A percentile compares a stretch with the other conserved stretches of the same genome.
These are phyloP conservation scores for Campylomormyrus tamandua DNA, from an alignment of 2,113 vertebrate species.

Conservation along the genomic window DNA sequence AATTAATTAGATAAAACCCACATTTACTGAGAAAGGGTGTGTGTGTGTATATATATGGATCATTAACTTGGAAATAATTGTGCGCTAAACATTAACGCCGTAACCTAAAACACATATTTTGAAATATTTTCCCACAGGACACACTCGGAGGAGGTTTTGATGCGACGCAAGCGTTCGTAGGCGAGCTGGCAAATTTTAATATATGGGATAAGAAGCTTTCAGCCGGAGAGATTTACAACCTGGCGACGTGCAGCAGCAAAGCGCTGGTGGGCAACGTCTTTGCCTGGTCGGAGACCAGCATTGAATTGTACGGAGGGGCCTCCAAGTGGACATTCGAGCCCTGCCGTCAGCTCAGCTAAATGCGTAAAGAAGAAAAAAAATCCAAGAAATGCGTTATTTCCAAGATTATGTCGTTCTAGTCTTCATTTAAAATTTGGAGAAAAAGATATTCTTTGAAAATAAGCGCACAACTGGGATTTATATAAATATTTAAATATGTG, in stretches of 20 bases:
- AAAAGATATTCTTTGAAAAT: slow-evolving; percentile 46
- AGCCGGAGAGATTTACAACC: slow-evolving; percentile 76
- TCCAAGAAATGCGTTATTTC: slow-evolving; percentile 39
- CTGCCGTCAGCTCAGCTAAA: slow-evolving; percentile 88
- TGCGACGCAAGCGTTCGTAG: slow-evolving; percentile 88
- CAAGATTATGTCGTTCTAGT: slow-evolving; percentile 58
- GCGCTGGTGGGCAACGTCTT: slow-evolving; percentile 81
- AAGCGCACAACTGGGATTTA: slow-evolving; percentile 59
- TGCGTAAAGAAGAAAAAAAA: slow-evolving; percentile 33
- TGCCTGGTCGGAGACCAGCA: slow-evolving; percentile 83
- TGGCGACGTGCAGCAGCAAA: slow-evolving; percentile 89
- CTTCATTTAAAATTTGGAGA: slow-evolving; percentile 53
- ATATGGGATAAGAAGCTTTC: slow-evolving; percentile 91
- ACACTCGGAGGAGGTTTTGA: slow-evolving; percentile 90
- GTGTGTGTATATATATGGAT: neutral
- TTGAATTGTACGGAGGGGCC: slow-evolving; percentile 87
- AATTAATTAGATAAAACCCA: neutral
- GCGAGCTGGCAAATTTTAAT: slow-evolving; percentile 88
- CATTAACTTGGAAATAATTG: neutral
- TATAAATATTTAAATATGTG: slow-evolving; percentile 57
- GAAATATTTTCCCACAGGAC: slow-evolving; percentile 61
- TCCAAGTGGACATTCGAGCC: slow-evolving; percentile 96
- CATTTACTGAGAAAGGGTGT: neutral
- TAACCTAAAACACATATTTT: slow-evolving; percentile 3
- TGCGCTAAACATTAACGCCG: neutral